phyloP scores from a whole-genome alignment of 1,140 invertebrate genomes.

The Berghia stephanieae region DNA sequence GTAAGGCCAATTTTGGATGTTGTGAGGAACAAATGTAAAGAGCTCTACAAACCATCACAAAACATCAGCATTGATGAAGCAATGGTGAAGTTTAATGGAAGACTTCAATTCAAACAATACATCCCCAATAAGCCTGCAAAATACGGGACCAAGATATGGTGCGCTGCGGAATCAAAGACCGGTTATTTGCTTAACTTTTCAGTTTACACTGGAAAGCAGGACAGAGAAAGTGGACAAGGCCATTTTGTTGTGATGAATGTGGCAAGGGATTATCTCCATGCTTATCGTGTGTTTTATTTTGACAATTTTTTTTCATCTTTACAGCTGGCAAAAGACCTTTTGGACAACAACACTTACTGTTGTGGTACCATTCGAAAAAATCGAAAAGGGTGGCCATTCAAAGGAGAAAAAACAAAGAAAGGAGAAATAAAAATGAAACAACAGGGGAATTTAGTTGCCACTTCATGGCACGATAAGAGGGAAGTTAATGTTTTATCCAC shows the following conservation, averaged over 20 bases:
- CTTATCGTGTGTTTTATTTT: neutral
- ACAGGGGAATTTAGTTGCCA: neutral
- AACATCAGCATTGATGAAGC: slow-evolving; percentile 40
- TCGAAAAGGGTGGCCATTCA: neutral
- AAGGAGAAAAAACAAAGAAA: no score
- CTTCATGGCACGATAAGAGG: slow-evolving; percentile 16
- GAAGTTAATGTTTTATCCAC: slow-evolving; percentile 8
- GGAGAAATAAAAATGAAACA: neutral
- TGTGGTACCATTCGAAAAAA: neutral
- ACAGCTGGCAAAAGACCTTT: neutral
- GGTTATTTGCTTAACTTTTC: slow-evolving; percentile 23
- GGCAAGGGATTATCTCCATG: neutral
- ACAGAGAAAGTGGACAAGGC: neutral
- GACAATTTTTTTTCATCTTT: slow-evolving; percentile 21
- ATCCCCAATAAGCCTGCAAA: slow-evolving; percentile 65
- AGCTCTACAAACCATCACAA: slow-evolving; percentile 18
- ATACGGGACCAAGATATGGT: slow-evolving; percentile 65
- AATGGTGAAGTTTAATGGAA: no score
- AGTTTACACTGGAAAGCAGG: slow-evolving; percentile 5
- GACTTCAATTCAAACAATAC: slow-evolving; percentile 66
- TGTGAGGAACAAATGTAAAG: slow-evolving; percentile 24
- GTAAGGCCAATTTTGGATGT: slow-evolving; percentile 34
- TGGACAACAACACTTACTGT: neutral
- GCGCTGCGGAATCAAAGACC: slow-evolving; percentile 29
- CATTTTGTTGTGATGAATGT: no score